Percentiles rank a stretch among this genome's conserved stretches.
Conservation (phyloP, 2,888 invertebrate genomes). For the Lepidonotus clava region DNA sequence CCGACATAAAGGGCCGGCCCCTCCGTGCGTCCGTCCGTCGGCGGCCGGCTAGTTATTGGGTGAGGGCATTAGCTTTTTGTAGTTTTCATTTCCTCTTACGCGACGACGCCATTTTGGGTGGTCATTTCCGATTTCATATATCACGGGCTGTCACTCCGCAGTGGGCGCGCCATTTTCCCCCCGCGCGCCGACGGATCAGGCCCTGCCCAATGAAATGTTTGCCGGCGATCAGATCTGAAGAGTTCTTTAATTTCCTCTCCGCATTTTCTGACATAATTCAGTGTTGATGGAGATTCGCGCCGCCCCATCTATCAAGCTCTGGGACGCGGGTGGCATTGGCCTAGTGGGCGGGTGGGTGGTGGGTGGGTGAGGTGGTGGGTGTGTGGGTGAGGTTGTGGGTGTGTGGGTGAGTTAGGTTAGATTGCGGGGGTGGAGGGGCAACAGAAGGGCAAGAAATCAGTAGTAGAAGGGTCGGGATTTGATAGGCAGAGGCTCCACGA, state of each 20-base stretch:
- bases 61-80: slow-evolving; percentile 41
- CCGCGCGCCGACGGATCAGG: neutral
- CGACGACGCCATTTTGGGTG: slow-evolving; percentile 11
- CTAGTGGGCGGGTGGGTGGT: neutral
- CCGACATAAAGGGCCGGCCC: neutral
- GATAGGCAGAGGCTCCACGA: too few species aligned
- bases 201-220: slow-evolving; percentile 5
- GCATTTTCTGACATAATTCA: slow-evolving; percentile 48
- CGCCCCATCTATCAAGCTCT: slow-evolving; percentile 26
- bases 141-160: slow-evolving; percentile 17
- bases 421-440: neutral
- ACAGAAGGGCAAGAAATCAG: too few species aligned
- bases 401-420: neutral
- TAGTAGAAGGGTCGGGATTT: neutral
- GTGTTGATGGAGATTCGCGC: slow-evolving; percentile 39
- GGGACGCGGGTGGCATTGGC: neutral
- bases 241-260: slow-evolving; percentile 42
- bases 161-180: neutral
- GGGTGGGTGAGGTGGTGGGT: neutral
- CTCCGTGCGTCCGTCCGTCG: neutral
- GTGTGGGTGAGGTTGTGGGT: neutral
- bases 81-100: slow-evolving; percentile 44
- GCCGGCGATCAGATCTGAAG: slow-evolving; percentile 18
- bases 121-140: slow-evolving; percentile 48
- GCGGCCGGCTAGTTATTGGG: slow-evolving; percentile 17